Evolutionary conservation across 2,888 invertebrate genomes (phyloP).

Genomic region (Protophormia terraenovae): DNA sequence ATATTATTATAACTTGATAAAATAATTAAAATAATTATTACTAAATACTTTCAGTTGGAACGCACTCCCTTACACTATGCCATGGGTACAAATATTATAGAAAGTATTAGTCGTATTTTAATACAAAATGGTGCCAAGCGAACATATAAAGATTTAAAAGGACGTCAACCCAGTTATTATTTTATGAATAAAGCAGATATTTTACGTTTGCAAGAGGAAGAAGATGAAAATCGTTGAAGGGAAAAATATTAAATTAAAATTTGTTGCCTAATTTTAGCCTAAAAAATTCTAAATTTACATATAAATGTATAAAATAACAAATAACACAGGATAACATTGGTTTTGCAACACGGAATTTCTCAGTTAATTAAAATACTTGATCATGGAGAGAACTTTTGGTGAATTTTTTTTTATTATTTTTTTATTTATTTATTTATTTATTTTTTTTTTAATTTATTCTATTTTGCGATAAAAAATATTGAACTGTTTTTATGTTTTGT

Average conservation of each 20-base stretch:
- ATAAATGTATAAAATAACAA: background rate
- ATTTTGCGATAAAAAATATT: too few relatives aligned
- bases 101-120: constrained; percentile 89
- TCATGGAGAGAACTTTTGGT: too few relatives aligned
- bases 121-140: constrained; percentile 92
- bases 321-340: too few relatives aligned
- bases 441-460: too few relatives aligned
- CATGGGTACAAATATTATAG: constrained; percentile 93
- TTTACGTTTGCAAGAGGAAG: constrained; percentile 91
- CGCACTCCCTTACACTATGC: constrained; percentile 94
- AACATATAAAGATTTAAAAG: constrained; percentile 92
- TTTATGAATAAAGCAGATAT: constrained; percentile 96
- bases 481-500: too few relatives aligned
- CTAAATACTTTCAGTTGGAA: constrained; percentile 85
- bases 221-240: constrained; percentile 84
- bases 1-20: background rate
- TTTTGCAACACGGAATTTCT: too few relatives aligned
- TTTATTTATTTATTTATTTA: too few relatives aligned
- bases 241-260: constrained; percentile 2
- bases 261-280: constrained; percentile 39
- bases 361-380: too few relatives aligned
- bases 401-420: too few relatives aligned
- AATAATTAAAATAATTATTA: background rate
- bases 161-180: constrained; percentile 94
- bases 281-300: background rate